phyloP scores from a whole-genome alignment of 2,888 invertebrate genomes.

The Heteromyza rotundicornis region DNA sequence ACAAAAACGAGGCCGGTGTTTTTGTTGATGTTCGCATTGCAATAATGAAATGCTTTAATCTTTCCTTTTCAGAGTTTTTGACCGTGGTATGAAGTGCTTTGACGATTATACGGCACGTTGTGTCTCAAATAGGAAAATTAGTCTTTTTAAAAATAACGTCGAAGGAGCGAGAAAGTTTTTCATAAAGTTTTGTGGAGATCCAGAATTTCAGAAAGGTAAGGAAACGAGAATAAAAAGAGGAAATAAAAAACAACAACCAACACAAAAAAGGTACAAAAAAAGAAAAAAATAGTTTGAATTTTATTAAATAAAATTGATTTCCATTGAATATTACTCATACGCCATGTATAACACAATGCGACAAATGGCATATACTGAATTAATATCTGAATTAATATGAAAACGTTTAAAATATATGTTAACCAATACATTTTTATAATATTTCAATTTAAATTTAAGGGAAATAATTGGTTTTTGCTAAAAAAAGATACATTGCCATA shows the following conservation, averaged over 20 bases:
- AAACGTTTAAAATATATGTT: too few species aligned
- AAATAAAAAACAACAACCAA: neutral
- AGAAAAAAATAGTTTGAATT: neutral
- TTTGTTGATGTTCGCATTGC: too few species aligned
- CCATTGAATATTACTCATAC: too few species aligned
- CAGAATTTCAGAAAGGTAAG: slow-evolving; percentile 56
- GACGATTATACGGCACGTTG: slow-evolving; percentile 58
- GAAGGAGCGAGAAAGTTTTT: slow-evolving; percentile 58
- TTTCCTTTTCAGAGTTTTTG: slow-evolving; percentile 53
- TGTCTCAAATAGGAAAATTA: slow-evolving; percentile 47
- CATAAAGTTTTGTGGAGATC: slow-evolving; percentile 55
- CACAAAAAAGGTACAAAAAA: neutral
- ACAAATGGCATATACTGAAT: too few species aligned
- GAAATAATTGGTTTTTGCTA: too few species aligned
- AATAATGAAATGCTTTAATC: too few species aligned
- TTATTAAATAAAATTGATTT: neutral
- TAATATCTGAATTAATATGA: too few species aligned
- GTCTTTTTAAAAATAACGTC: slow-evolving; percentile 55
- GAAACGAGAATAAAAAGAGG: neutral
- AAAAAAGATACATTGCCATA: too few species aligned
- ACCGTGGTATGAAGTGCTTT: slow-evolving; percentile 59
- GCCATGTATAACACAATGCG: too few species aligned
- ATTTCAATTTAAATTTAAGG: too few species aligned
- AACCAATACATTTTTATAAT: too few species aligned
- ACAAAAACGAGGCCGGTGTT: too few species aligned